phyloP scores from a whole-genome alignment of 2,797 vertebrate genomes.

The Morus bassanus region DNA sequence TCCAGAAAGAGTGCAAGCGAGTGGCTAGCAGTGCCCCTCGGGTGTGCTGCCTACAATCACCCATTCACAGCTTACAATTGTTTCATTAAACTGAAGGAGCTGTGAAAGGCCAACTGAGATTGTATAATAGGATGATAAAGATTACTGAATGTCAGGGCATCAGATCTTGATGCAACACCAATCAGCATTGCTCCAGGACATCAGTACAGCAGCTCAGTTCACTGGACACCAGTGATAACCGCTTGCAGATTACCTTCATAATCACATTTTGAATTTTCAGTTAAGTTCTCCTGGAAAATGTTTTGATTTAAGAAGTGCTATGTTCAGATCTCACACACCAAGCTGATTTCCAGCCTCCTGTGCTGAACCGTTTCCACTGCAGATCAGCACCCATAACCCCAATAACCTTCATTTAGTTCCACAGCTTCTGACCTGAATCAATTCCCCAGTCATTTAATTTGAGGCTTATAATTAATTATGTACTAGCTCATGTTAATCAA shows the following conservation, averaged over 20 bases:
- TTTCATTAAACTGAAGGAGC: not conserved
- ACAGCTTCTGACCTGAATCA: not conserved
- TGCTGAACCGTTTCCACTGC: not conserved
- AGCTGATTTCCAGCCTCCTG: not conserved
- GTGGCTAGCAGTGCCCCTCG: rapidly evolving
- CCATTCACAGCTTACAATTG: not conserved
- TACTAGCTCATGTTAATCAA: constrained; percentile 28
- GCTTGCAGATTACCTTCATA: not conserved
- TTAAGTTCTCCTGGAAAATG: not conserved
- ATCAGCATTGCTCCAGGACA: not conserved
- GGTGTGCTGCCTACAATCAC: not conserved
- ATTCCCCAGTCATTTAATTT: constrained; percentile 18
- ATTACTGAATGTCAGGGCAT: not conserved
- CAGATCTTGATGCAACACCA: not conserved
- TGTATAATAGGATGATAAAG: not conserved
- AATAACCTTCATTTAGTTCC: not conserved
- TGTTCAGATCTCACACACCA: not conserved
- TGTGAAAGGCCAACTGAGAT: rapidly evolving
- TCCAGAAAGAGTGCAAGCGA: not conserved
- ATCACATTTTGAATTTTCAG: not conserved
- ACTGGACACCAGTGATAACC: not conserved
- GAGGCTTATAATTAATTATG: constrained; percentile 50
- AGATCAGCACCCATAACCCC: not conserved
- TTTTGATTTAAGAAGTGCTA: not conserved
- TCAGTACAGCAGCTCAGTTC: not conserved